Base-by-base conservation (phyloP, 2,888 invertebrate species). In the Julus scandinavius region DNA sequence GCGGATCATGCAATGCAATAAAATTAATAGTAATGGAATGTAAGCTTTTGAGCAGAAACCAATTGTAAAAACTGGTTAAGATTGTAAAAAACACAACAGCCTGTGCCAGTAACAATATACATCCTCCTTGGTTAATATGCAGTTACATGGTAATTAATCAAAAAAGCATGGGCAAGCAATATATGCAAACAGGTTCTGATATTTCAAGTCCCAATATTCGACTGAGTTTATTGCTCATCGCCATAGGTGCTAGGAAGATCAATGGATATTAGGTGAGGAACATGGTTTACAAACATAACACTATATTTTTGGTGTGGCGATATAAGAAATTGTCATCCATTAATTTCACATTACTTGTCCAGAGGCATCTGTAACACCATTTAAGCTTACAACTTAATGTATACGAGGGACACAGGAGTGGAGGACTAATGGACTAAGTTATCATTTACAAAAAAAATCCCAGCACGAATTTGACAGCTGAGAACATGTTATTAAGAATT, bases 71-170 rank as follows among this genome's bases (percentile, higher is more conserved):
- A 29, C 29, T 29, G n/a, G 29, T 72, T 29, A 63, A 63, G 63
- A n/a, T 63, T 63, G 63, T n/a, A 20, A n/a, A 63, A 63, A 63
- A 63, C 63, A 63, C 63, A 63, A 63, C 63, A 63, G 20, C n/a
- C 29, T 72, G 72, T 7, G 72, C 58, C 17, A n/a, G n/a, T n/a
- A 63, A 63, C 5, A n/a, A 63, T 63, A n/a, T n/a, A 63, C 58
- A 63, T 63, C 58, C 58, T 63, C 58, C 4, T 63, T 63, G 17
- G 58, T 63, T 63, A 63, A 63, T 63, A 1, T n/a, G 58, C 29
- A 11, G 72, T 72, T 72, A 72, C 20, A 1, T 13, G 29, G 29
- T 29, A 72, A 72, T 72, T 72, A 72, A 72, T 72, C 72, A 72
- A 72, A 72, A 63, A 45, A 15, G 15, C 4, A 54, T 54, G 54